Percentiles rank a stretch among this genome's conserved stretches.
Evolutionary conservation across 2,797 vertebrate genomes (phyloP).

Genomic region (Anas acuta): DNA sequence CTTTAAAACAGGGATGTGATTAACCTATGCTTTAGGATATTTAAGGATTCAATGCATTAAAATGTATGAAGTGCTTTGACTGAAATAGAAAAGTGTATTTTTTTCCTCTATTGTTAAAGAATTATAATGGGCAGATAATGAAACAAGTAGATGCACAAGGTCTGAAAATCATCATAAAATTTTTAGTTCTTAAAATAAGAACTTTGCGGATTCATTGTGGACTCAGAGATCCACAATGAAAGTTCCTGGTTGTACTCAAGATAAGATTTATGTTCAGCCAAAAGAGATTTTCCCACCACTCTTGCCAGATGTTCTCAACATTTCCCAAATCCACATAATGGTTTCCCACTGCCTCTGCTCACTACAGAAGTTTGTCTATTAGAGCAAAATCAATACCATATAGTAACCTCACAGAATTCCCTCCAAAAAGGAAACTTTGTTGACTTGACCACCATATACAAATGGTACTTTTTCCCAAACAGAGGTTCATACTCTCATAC

Average conservation of each 20-base stretch:
- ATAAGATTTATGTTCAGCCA: neutral
- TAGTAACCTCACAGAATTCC: neutral
- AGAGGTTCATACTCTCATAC: neutral
- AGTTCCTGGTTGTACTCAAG: neutral
- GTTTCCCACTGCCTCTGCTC: neutral
- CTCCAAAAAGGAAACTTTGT: neutral
- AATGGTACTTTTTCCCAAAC: neutral
- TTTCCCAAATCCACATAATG: neutral
- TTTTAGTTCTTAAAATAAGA: neutral
- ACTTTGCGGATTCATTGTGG: too few species aligned
- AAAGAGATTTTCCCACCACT: neutral
- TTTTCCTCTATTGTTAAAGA: neutral
- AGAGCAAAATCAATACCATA: neutral
- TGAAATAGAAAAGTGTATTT: neutral
- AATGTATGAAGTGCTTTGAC: constrained; percentile 16
- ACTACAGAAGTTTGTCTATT: neutral
- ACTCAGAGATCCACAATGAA: neutral
- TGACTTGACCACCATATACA: neutral
- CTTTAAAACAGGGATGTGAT: constrained; percentile 29
- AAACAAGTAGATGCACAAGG: neutral
- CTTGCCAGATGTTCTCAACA: neutral
- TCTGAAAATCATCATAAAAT: neutral
- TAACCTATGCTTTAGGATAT: constrained; percentile 29
- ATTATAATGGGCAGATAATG: neutral
- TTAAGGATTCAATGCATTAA: constrained; percentile 38